Base-by-base conservation (phyloP, 2,888 invertebrate genomes). In the Catotricha subobsoleta region DNA sequence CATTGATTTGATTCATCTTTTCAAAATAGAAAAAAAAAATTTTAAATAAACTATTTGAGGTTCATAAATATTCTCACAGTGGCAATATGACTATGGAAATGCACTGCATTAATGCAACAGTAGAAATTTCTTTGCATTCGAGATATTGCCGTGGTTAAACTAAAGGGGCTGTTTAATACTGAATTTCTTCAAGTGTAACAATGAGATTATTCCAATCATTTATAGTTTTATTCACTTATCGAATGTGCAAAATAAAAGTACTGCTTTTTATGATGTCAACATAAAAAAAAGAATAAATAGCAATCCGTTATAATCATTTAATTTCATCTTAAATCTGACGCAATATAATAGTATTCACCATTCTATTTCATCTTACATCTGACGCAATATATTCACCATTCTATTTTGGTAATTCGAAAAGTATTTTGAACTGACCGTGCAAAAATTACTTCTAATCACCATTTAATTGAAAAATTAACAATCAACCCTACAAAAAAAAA, bases 171-270 rank as follows among this genome's bases (percentile, higher is more conserved):
- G n/a, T 29, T 29, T 13, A 8, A 4, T 29, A 8, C 3, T 13
- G 29, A 36, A 36, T 36, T 21, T 15, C 16, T 36, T 36, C 36
- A 36, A 15, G 36, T 23, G 36, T n/a, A 25, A 36, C 36, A 36
- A 36, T 36, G 36, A 20, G 36, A 36, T 36, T 36, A 36, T 36
- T 25, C 25, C 6, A 25, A 25, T 25, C 6, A 8, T 25, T 25
- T 25, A 25, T 8, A 28, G 4, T 12, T 13, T 9, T 13, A 21
- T 20, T 12, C 18, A 10, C 19, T 12, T 21, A 35, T 35, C 21
- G 35, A 35, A 13, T 9, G 13, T 15, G 13, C 35, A 21, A 35
- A 33, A 33, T 19, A n/a, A 21, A n/a, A n/a, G n/a, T n/a, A n/a
- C n/a, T n/a, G n/a, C n/a, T n/a, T n/a, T n/a, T n/a, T n/a, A n/a